Percentiles rank a stretch among this genome's conserved stretches.
These are phyloP conservation scores for Drosophila baimaii DNA, from an alignment of 1,140 invertebrate species.

Conservation along the genomic window DNA sequence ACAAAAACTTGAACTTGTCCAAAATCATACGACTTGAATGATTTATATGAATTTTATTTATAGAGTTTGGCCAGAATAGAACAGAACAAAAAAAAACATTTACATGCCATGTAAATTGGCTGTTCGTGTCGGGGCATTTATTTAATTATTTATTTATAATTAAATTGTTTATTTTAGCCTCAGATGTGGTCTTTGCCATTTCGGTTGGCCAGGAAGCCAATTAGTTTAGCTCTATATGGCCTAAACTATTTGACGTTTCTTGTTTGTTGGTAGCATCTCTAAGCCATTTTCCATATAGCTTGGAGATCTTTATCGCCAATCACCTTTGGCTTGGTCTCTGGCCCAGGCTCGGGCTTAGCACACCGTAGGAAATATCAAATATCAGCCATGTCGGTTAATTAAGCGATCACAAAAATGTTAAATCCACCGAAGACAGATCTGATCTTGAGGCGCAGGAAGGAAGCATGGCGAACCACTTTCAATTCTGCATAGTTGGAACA, in stretches of 20 bases:
- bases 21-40: constrained; percentile 62
- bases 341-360: too few relatives aligned
- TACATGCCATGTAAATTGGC: constrained; percentile 78
- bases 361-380: constrained; percentile 43
- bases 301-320: constrained; percentile 29
- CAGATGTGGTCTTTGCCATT: constrained; percentile 67
- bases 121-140: constrained; percentile 60
- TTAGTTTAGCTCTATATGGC: constrained; percentile 74
- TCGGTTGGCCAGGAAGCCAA: constrained; percentile 68
- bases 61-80: constrained; percentile 32
- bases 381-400: constrained; percentile 34
- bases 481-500: constrained; percentile 5
- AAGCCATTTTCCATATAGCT: constrained; percentile 21
- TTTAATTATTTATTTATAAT: constrained; percentile 83
- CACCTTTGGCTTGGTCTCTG: constrained; percentile 7
- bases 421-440: constrained; percentile 3
- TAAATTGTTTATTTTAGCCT: constrained; percentile 75
- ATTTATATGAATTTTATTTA: constrained; percentile 71
- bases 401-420: constrained; percentile 32
- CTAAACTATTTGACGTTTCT: constrained; percentile 71
- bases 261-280: constrained; percentile 41
- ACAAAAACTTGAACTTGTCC: constrained; percentile 64
- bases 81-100: constrained; percentile 41
- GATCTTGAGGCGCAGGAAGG: constrained; percentile 36
- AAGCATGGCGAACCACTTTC: constrained; percentile 14